Base-by-base conservation (phyloP, 2,797 vertebrate genomes). In the Melanogrammus aeglefinus region DNA sequence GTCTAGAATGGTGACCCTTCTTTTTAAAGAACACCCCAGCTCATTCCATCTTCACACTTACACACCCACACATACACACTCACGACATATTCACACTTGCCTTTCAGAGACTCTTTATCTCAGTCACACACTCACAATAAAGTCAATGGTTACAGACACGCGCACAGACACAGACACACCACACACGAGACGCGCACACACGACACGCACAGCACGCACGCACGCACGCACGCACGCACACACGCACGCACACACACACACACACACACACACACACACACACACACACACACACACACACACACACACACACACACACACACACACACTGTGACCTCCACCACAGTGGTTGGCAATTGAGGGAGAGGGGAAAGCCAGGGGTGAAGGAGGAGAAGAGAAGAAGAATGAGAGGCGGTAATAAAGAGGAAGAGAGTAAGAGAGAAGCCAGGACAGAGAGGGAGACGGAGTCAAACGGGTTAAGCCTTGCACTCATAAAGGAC, bases 321-420 rank as follows among this genome's bases (percentile, higher is more conserved):
- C 14, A 2, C 80, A 80, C 75, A 79, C 77, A 72, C 75, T 21
- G 33, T 80, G 81, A 88, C 85, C 82, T 82, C 75, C 36, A 75
- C 76, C 73, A 76, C 10, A 71, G 74, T 80, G 76, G 29, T 71
- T 39, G 75, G 51, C 70, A 85, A 76, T 77, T 39, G 72, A 75
- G 31, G 78, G 79, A 77, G 39, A 84, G 76, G 76, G 51, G 70
- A 41, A 77, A 78, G 82, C 78, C 91, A 92, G 92, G 94, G 94
- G 94, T 95, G 94, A 84, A 79, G 72, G 39, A 79, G 76, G 76
- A 77, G 78, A 76, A 80, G 36, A 41, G 76, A 51, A 31, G 47
- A 74, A 18, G 76, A 83, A 77, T 80, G 81, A 84, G 41, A 44
- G 63, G 13, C 51, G 76, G 72, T 76, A 79, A 81, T 76, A 44